Base-by-base conservation (phyloP, 2,888 invertebrate species). In the Thysanoteuthis rhombus region DNA sequence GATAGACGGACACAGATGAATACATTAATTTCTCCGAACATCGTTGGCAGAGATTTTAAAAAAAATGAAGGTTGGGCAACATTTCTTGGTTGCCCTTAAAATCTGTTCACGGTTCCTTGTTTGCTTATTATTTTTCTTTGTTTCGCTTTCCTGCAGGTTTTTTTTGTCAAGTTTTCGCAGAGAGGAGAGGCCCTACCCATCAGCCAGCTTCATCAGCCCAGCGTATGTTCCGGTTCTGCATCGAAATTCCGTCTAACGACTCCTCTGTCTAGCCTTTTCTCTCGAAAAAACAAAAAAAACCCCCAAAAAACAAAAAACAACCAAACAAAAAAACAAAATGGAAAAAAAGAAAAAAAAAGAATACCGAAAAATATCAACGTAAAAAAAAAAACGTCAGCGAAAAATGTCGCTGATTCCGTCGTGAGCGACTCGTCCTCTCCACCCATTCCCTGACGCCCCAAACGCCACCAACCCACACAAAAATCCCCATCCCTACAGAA, bases 361-460 rank as follows among this genome's bases (percentile, higher is more conserved):
- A 42, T 42, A 0, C 58, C 8, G 58, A 58, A 58, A 58, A 25
- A 58, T 58, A 32, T 58, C 58, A 58, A 25, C 28, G 32, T 4
- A n/a, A 75, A n/a, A 75, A 75, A 75, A 75, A n/a, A 19, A n/a
- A n/a, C 32, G n/a, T 75, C 75, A 75, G 75, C 8, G 32, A n/a
- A 75, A 75, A 75, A 75, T 75, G 75, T 75, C 75, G 75, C 75
- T 75, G n/a, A 75, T 75, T n/a, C 75, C 75, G 75, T 75, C 75
- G 32, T n/a, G n/a, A n/a, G 75, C n/a, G 10, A 75, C 75, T 1
- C 75, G 75, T 75, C 58, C 58, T 32, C 12, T 32, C 28, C 58
- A 28, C 12, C 28, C 32, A n/a, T 8, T n/a, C n/a, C 32, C 32
- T 12, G 8, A 6, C n/a, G 16, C n/a, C 75, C n/a, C 47, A 19